These are phyloP conservation scores for Leptopilina drosophilae DNA, from an alignment of 2,888 invertebrate species.

Conservation along the genomic window DNA sequence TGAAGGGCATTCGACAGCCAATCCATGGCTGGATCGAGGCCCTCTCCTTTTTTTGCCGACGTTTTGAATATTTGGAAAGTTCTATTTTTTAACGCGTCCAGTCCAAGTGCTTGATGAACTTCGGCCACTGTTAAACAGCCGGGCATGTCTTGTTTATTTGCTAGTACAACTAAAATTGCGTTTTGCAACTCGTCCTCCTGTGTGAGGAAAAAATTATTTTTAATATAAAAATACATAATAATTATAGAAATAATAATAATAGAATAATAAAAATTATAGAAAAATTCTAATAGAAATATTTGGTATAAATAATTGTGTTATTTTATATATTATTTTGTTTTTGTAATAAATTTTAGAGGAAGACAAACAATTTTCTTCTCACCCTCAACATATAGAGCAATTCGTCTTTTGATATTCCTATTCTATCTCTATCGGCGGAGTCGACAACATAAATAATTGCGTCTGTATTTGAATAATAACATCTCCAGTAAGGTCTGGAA, in stretches of 20 bases:
- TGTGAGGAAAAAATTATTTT: conserved; percentile 49
- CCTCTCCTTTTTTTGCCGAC: conserved; percentile 98
- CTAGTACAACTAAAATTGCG: conserved; percentile 96
- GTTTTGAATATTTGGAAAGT: conserved; percentile 99
- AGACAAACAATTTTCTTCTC: conserved; percentile 70
- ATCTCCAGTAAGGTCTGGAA: conserved; percentile 98
- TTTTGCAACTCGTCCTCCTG: conserved; percentile 98
- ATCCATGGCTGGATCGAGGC: conserved; percentile 99
- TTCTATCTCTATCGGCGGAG: conserved; percentile 98
- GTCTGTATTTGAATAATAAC: conserved; percentile 99
- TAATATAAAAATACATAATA: too few relatives aligned
- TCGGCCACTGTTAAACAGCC: conserved; percentile 98
- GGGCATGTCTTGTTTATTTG: conserved; percentile 99
- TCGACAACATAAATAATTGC: conserved; percentile 99
- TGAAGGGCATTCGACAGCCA: conserved; percentile 96
- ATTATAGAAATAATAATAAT: too few relatives aligned
- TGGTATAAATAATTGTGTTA: too few relatives aligned
- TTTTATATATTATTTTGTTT: too few relatives aligned
- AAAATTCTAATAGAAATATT: too few relatives aligned
- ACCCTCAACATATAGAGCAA: conserved; percentile 97
- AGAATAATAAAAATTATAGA: too few relatives aligned
- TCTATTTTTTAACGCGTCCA: conserved; percentile 96
- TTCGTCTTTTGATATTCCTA: conserved; percentile 99
- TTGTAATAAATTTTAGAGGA: too few relatives aligned
- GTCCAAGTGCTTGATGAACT: conserved; percentile 96